These are phyloP conservation scores for Ceyx melanurus DNA, from an alignment of 2,113 vertebrate species.

Conservation along the genomic window DNA sequence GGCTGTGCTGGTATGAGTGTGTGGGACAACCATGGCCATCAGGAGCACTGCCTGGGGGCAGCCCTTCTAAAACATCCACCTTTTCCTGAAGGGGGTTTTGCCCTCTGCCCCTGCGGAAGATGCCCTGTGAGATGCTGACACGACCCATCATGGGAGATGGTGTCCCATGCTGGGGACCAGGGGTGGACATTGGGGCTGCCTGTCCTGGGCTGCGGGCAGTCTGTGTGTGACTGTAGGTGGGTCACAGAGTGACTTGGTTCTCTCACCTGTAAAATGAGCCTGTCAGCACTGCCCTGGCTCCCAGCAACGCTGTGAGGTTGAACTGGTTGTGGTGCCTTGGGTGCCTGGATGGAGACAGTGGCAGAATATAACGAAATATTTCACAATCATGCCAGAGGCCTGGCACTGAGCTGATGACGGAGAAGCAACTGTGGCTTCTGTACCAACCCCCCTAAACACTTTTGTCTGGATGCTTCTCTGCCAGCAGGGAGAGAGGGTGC, in stretches of 20 bases:
- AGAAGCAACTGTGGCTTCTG: not conserved
- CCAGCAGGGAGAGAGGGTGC: not conserved
- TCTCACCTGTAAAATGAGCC: not conserved
- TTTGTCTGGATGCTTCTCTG: not conserved
- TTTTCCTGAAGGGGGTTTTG: not conserved
- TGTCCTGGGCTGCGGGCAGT: rapidly evolving
- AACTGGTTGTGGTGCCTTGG: not conserved
- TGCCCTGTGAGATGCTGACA: rapidly evolving
- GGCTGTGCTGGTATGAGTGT: not conserved
- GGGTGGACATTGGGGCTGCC: not conserved
- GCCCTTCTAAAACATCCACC: not conserved
- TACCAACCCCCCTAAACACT: not conserved
- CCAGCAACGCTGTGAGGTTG: not conserved
- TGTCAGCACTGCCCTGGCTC: rapidly evolving
- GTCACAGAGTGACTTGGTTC: not conserved
- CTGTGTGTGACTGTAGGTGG: not conserved
- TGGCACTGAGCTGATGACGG: not conserved
- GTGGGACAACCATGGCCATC: not conserved
- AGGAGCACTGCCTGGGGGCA: not conserved
- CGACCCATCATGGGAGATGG: not conserved
- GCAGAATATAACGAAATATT: not conserved
- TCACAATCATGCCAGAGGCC: not conserved
- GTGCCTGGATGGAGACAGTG: not conserved
- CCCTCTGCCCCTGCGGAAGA: rapidly evolving
- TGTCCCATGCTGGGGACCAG: rapidly evolving